phyloP scores from a whole-genome alignment of 2,888 invertebrate species.

The Chironomus tentans region DNA sequence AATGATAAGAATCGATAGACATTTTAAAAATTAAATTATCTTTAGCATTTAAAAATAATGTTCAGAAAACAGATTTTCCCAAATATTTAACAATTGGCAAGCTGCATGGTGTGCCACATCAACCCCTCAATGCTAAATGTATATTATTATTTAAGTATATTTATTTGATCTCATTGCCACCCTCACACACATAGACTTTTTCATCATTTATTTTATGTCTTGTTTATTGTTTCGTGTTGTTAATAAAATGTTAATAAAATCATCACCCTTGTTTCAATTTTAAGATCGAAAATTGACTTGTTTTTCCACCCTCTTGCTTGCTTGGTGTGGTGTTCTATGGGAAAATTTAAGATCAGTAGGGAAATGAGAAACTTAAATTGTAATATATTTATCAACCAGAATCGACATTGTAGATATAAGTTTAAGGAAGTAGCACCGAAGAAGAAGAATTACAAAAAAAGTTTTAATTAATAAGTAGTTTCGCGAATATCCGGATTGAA shows the following conservation, averaged over 20 bases:
- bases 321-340: too few species aligned
- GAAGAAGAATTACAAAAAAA: too few species aligned
- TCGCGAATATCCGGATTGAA: too few species aligned
- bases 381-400: too few species aligned
- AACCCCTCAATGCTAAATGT: background rate
- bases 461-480: too few species aligned
- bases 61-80: slow-evolving; percentile 22
- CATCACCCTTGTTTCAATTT: slow-evolving; percentile 21
- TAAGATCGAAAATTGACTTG: background rate
- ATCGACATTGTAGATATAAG: too few species aligned
- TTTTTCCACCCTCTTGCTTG: too few species aligned
- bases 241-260: slow-evolving; percentile 25
- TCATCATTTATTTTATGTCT: background rate
- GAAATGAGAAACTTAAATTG: too few species aligned
- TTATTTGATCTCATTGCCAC: background rate
- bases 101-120: background rate
- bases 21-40: too few species aligned
- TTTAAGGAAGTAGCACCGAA: too few species aligned
- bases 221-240: slow-evolving; percentile 26
- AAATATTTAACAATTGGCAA: background rate
- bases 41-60: background rate
- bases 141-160: background rate
- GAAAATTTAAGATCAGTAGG: too few species aligned
- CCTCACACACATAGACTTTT: background rate
- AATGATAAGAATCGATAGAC: too few species aligned